Conservation (phyloP, 2,888 invertebrate genomes). For the Drosophila diplacantha region DNA sequence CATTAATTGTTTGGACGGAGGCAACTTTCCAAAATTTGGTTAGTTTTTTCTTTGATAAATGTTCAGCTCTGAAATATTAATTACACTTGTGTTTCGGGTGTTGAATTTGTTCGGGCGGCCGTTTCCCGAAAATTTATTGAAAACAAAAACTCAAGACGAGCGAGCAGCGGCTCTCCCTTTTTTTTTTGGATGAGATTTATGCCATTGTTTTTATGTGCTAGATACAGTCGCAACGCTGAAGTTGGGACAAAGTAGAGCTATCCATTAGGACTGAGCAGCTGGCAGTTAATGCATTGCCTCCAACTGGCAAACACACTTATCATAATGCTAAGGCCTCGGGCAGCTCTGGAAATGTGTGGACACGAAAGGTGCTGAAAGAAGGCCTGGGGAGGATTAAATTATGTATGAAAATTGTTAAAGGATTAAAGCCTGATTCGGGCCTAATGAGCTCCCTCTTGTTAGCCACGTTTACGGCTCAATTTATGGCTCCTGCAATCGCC, state of each 20-base stretch:
- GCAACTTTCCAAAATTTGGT: conserved; percentile 64
- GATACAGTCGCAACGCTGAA: background rate
- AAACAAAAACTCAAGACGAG: conserved; percentile 58
- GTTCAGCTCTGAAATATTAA: conserved; percentile 69
- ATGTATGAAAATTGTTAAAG: background rate
- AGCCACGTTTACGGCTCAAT: background rate
- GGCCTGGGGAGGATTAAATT: background rate
- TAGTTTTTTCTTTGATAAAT: conserved; percentile 63
- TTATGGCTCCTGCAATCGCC: background rate
- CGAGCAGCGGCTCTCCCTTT: conserved; percentile 7
- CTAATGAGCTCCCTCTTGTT: background rate
- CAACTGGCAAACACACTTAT: conserved; percentile 29
- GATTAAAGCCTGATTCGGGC: background rate
- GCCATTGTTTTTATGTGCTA: conserved; percentile 53
- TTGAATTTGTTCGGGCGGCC: conserved; percentile 52
- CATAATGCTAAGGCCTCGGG: conserved; percentile 1
- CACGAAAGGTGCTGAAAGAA: background rate
- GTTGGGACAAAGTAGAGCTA: conserved; percentile 27
- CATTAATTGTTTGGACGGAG: conserved; percentile 64
- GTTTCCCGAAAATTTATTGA: conserved; percentile 55
- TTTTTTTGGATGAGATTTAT: conserved; percentile 48
- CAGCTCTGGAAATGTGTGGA: background rate
- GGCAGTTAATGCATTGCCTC: conserved; percentile 30
- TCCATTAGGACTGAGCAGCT: conserved; percentile 27
- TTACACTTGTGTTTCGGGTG: conserved; percentile 64